Evolutionary conservation across 2,113 vertebrate genomes (phyloP), one percentile per base, ranked within the genome.

Genomic region (Lagopus leucura): DNA sequence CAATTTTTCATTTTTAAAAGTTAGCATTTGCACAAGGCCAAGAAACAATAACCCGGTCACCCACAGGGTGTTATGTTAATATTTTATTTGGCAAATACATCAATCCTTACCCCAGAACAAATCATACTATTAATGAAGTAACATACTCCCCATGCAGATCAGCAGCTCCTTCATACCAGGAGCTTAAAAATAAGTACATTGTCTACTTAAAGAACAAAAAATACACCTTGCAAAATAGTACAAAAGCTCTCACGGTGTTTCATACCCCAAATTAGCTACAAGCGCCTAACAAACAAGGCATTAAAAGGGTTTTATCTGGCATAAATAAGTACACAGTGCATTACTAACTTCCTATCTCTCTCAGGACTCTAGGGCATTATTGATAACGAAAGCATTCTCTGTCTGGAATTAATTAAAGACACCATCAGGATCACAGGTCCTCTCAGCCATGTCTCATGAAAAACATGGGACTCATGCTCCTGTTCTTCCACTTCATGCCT

Each of bases 21-120:
- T 52, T 60, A 81, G 43, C 66, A 38, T 20, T 40, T 42, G 50
- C 32, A 61, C 50, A 85, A 71, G 74, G 21, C 57, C 67, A 40
- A n/a, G 47, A 67, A 72, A 78, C 52, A 67, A 67, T 21, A 72
- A 25, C 32, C 34, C 7, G 6, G 63, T 61, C 40, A 73, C 54
- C 48, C 67, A 58, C 0, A 70, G 27, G 34, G 42, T 70, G 40
- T 47, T 80, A 80, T 24, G 58, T 50, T 71, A 91, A 73, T 73
- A 82, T 92, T 95, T 85, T 58, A 55, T 80, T 89, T 95, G 79
- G 85, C 67, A 92, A 89, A 82, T 34, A 66, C 8, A 78, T 60
- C 34, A 73, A 9, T 38, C 16, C 50, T 55, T 72, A 40, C 27
- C 10, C 22, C 45, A 86, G 58, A 82, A 70, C 27, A 95, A 94